phyloP scores from a whole-genome alignment of 1,140 invertebrate genomes.

The Drosophila watanabei region DNA sequence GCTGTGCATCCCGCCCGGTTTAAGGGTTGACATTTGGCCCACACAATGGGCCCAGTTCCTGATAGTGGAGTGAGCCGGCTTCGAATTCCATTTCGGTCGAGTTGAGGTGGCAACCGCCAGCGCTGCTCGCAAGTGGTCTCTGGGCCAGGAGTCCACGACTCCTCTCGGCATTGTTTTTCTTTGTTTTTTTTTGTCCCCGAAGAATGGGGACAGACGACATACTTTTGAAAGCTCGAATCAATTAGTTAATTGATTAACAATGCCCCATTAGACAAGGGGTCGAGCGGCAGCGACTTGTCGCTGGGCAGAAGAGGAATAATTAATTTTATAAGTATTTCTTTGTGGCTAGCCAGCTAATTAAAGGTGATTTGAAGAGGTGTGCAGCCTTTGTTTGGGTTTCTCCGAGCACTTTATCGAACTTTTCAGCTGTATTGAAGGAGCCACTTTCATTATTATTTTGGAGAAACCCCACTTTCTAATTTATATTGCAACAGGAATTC shows the following conservation, averaged over 20 bases:
- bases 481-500: not conserved
- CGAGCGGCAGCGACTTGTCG: constrained; percentile 8
- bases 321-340: constrained; percentile 30
- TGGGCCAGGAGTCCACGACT: constrained; percentile 60
- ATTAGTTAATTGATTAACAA: constrained; percentile 82
- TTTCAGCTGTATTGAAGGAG: not conserved
- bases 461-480: not conserved
- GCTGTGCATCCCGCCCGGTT: constrained; percentile 53
- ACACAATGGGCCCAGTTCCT: constrained; percentile 48
- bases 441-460: not conserved
- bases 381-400: not conserved
- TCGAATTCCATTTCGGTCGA: constrained; percentile 52
- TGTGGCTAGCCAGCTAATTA: constrained; percentile 24
- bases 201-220: constrained; percentile 63
- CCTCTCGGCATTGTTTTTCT: constrained; percentile 28
- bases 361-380: not conserved
- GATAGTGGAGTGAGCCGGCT: constrained; percentile 40
- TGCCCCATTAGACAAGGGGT: constrained; percentile 29
- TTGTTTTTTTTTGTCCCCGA: constrained; percentile 17
- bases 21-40: constrained; percentile 78
- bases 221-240: constrained; percentile 78
- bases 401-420: not conserved
- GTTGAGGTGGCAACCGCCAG: constrained; percentile 72
- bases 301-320: constrained; percentile 22
- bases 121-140: constrained; percentile 59